Conservation (phyloP, 2,113 vertebrate species). For the Phrynosoma blainvillii region DNA sequence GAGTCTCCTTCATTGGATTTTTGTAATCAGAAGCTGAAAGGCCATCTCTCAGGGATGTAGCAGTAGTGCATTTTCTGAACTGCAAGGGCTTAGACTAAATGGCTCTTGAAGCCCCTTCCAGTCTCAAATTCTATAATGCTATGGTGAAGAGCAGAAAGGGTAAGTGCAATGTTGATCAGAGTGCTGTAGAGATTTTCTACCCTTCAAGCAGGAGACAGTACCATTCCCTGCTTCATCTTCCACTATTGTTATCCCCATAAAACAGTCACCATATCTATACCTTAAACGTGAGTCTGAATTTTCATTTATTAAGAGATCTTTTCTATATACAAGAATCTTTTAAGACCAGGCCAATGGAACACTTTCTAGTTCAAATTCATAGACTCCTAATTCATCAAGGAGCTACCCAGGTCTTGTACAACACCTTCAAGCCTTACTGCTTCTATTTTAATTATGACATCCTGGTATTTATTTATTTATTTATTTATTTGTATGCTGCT, state of each 20-base stretch:
- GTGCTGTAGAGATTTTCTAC: not conserved
- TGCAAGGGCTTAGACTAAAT: too few relatives aligned
- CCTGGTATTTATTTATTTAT: not conserved
- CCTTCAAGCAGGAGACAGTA: not conserved
- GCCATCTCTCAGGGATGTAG: too few relatives aligned
- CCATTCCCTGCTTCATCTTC: too few relatives aligned
- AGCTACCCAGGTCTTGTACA: not conserved
- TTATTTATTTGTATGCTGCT: too few relatives aligned
- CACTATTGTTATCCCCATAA: too few relatives aligned
- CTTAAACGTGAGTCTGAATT: not conserved
- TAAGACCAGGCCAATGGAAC: not conserved
- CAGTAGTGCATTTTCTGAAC: too few relatives aligned
- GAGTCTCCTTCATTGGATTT: too few relatives aligned
- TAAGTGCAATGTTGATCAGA: too few relatives aligned
- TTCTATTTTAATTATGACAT: conserved; percentile 41
- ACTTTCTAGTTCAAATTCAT: not conserved
- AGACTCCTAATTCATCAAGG: not conserved
- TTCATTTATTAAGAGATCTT: not conserved
- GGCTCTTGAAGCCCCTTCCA: too few relatives aligned
- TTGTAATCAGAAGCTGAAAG: too few relatives aligned
- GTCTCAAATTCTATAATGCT: too few relatives aligned
- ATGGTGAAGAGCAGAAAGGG: too few relatives aligned
- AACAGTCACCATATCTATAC: not conserved
- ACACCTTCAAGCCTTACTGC: not conserved
- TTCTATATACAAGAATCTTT: not conserved